Conservation (phyloP, 2,797 vertebrate species). For the Phrynocephalus forsythii region DNA sequence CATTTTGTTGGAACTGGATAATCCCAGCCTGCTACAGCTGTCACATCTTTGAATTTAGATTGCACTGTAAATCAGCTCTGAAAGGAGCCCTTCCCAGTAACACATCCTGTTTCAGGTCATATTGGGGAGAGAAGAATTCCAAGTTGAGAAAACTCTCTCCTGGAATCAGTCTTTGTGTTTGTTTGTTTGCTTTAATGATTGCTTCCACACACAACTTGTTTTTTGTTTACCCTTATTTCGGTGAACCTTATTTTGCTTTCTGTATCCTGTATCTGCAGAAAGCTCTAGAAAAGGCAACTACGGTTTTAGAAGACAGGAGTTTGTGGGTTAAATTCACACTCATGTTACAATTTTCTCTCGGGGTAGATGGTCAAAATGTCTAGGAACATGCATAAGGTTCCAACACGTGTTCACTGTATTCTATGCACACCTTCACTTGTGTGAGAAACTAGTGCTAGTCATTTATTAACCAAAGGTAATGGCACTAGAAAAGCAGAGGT, state of each 20-base stretch:
- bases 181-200: neutral
- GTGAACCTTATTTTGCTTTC: neutral
- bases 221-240: neutral
- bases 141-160: neutral
- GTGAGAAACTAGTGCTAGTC: constrained; percentile 38
- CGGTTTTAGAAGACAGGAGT: constrained; percentile 29
- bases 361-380: constrained; percentile 47
- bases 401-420: constrained; percentile 54
- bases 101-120: neutral
- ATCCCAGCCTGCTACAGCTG: too few species aligned
- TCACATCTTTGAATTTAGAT: too few species aligned
- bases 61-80: neutral
- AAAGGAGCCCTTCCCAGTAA: neutral
- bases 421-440: constrained; percentile 39
- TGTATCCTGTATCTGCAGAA: neutral
- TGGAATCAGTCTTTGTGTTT: neutral
- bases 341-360: constrained; percentile 26
- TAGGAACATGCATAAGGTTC: constrained; percentile 55
- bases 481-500: constrained; percentile 56
- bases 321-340: neutral
- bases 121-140: neutral
- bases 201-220: too few species aligned
- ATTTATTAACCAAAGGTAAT: constrained; percentile 59
- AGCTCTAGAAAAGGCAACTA: constrained; percentile 9
- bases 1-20: too few species aligned